A percentile compares a stretch with the other conserved stretches of the same genome.
These are phyloP conservation scores for Macrophya annulata DNA, from an alignment of 2,888 invertebrate genomes.

Conservation along the genomic window DNA sequence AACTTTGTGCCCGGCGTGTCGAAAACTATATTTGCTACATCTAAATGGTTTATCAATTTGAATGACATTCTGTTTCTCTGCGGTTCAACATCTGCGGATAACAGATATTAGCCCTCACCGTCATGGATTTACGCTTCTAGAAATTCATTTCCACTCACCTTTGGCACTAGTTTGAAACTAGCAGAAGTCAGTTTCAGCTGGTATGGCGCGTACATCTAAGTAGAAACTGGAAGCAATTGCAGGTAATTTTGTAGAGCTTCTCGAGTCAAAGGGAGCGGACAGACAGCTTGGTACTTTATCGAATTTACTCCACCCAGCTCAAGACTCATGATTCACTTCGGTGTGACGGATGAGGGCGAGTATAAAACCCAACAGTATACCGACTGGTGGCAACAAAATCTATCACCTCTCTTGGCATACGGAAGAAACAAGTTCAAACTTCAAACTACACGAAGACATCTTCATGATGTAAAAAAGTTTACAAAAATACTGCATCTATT, in stretches of 20 bases:
- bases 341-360: conserved; percentile 30
- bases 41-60: neutral
- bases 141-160: neutral
- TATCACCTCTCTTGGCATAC: neutral
- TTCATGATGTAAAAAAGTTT: neutral
- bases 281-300: conserved; percentile 38
- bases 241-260: conserved; percentile 45
- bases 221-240: neutral
- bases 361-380: conserved; percentile 14
- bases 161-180: conserved; percentile 5
- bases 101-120: neutral
- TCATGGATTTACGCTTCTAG: neutral
- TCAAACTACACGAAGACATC: neutral
- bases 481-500: neutral
- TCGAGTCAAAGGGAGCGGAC: conserved; percentile 35
- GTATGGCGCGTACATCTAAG: neutral
- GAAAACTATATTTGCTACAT: neutral
- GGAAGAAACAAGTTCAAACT: conserved; percentile 24
- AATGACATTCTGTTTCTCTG: neutral
- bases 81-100: neutral
- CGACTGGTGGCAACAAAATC: conserved; percentile 1
- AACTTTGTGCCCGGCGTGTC: too few species aligned
- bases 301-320: conserved; percentile 36
- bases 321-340: conserved; percentile 18
- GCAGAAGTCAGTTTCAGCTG: neutral